Base-by-base conservation (phyloP, 2,797 vertebrate genomes). In the Malacoraja senta region DNA sequence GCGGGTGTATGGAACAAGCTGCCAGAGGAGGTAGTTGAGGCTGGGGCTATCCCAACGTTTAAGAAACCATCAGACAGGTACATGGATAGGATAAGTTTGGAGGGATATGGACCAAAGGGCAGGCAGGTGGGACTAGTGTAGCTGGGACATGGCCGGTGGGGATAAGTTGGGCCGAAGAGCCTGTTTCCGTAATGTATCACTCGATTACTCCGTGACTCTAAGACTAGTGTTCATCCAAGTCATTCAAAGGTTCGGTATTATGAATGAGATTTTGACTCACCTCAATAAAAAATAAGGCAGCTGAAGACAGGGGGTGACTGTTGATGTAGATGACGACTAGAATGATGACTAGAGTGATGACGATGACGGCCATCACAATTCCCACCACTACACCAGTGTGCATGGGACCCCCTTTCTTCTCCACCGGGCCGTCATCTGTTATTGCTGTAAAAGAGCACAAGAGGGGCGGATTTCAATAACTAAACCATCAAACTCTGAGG, bases 241-340 rank as follows among this genome's bases (percentile, higher is more conserved):
- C 19, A 2, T 15, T 35, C 17, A 24, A 32, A 65, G n/a, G 35
- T 88, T 88, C 13, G 13, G 84, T 21, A 32, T 35, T 15, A 68
- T 65, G 35, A 68, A 88, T 32, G 8, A 77, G 1, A 17, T 79
- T 24, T 19, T 0, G 8, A 44, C 96, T 94, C 93, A 96, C 96
- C 96, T 96, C 94, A 0, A 97, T 94, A 95, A 97, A 95, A 95
- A 97, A 98, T 94, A 99, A 98, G 0, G 98, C 98, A 0, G 98
- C 97, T 0, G 95, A 96, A 44, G 98, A 97, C 4, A 97, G 98
- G 53, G 98, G 98, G 94, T 98, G 98, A 93, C 97, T 97, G 93
- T 97, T 97, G 96, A 99, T 96, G 96, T 99, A 99, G 74, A 99
- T 97, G 2, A 97, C 98, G 93, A 97, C 95, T 7, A 99, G 95